Conservation (phyloP, 2,888 invertebrate genomes). For the Ormyrus thymus region DNA sequence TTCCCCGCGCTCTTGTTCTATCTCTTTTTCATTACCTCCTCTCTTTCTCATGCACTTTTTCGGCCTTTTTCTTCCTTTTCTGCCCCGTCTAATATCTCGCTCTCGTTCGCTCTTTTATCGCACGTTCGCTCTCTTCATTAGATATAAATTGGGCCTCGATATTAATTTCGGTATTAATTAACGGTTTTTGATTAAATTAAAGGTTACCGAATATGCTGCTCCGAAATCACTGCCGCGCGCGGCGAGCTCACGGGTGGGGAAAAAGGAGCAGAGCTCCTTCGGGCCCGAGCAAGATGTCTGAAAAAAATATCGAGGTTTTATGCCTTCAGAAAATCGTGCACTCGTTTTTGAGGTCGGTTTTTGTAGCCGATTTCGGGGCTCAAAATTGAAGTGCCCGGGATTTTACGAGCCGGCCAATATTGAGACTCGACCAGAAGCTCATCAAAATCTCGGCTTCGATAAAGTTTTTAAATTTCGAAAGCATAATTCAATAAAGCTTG, state of each 20-base stretch:
- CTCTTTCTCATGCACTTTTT: slow-evolving; percentile 37
- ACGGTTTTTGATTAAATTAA: slow-evolving; percentile 29
- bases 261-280: not conserved
- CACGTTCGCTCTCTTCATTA: slow-evolving; percentile 29
- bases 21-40: slow-evolving; percentile 49
- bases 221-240: not conserved
- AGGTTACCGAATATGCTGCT: not conserved
- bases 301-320: slow-evolving; percentile 5
- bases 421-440: too few species aligned
- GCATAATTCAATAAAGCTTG: too few species aligned
- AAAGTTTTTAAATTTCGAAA: too few species aligned
- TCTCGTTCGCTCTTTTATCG: slow-evolving; percentile 37
- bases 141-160: slow-evolving; percentile 24
- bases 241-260: not conserved
- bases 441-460: too few species aligned
- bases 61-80: slow-evolving; percentile 43
- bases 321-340: not conserved
- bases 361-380: not conserved
- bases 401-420: too few species aligned
- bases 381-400: too few species aligned
- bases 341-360: slow-evolving; percentile 13
- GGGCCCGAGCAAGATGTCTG: not conserved
- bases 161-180: slow-evolving; percentile 46
- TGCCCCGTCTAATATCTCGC: not conserved
- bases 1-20: slow-evolving; percentile 50